These are phyloP conservation scores for Oxyura jamaicensis DNA, from an alignment of 2,113 vertebrate species.

Conservation along the genomic window DNA sequence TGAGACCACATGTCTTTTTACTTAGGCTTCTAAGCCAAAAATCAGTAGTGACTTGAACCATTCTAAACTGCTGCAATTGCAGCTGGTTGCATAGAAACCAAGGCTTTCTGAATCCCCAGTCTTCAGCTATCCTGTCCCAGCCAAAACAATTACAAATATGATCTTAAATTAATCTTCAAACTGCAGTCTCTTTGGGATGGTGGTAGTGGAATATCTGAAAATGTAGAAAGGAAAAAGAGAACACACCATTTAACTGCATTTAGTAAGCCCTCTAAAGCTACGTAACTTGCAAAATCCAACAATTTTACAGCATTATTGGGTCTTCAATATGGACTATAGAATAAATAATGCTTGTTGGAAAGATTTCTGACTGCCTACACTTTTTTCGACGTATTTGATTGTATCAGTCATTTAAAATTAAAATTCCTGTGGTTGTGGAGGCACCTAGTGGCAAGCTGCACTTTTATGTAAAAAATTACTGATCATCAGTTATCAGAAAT, in stretches of 20 bases:
- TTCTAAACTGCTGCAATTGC: not conserved
- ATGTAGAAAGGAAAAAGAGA: not conserved
- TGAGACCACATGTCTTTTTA: not conserved
- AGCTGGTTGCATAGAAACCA: not conserved
- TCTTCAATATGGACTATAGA: not conserved
- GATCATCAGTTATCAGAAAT: not conserved
- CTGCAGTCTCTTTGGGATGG: not conserved
- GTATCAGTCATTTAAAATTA: not conserved
- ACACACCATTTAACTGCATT: not conserved
- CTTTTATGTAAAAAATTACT: not conserved
- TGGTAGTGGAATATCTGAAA: constrained; percentile 21
- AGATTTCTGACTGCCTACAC: not conserved
- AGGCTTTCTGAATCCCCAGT: not conserved
- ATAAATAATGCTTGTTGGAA: constrained; percentile 15
- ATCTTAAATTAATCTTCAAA: not conserved
- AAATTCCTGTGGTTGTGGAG: constrained; percentile 29
- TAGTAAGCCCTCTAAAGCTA: constrained; percentile 31
- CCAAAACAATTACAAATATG: not conserved
- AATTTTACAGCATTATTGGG: not conserved
- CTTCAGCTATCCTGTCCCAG: not conserved
- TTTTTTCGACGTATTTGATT: not conserved
- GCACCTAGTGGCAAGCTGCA: constrained; percentile 69
- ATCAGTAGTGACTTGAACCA: not conserved
- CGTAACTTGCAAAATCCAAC: not conserved
- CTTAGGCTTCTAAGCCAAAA: not conserved